These are phyloP conservation scores for Monopterus albus DNA, from an alignment of 2,113 vertebrate species.

Conservation along the genomic window DNA sequence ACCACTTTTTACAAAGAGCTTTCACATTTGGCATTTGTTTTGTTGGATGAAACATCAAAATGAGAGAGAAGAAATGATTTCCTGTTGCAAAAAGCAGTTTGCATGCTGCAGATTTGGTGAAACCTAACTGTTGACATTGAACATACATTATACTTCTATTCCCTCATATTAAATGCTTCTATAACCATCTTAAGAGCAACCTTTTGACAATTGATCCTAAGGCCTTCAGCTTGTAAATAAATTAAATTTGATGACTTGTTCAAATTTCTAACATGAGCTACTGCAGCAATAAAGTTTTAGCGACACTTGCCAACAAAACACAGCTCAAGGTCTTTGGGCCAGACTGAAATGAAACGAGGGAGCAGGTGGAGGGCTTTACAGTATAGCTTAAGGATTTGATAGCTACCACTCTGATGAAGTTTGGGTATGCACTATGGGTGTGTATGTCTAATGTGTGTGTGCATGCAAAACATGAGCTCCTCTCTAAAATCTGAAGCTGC, in stretches of 20 bases:
- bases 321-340: conserved; percentile 7
- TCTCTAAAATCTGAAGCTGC: background rate
- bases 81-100: no score
- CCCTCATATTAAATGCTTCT: no score
- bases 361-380: conserved; percentile 54
- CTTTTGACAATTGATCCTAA: no score
- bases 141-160: background rate
- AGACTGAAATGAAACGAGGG: conserved; percentile 29
- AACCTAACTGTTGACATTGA: no score
- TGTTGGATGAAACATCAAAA: no score
- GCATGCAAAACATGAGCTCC: background rate
- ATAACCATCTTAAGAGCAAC: no score
- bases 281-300: conserved; percentile 27
- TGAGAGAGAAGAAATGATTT: no score
- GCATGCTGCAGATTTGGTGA: no score
- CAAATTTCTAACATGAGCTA: background rate
- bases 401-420: conserved; percentile 27
- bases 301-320: conserved; percentile 4
- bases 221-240: no score
- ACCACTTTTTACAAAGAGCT: no score
- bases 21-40: no score
- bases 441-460: background rate
- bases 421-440: background rate
- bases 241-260: no score
- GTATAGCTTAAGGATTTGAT: conserved; percentile 37